Base-by-base conservation (phyloP, 2,113 vertebrate genomes). In the Nycticryphes semicollaris region DNA sequence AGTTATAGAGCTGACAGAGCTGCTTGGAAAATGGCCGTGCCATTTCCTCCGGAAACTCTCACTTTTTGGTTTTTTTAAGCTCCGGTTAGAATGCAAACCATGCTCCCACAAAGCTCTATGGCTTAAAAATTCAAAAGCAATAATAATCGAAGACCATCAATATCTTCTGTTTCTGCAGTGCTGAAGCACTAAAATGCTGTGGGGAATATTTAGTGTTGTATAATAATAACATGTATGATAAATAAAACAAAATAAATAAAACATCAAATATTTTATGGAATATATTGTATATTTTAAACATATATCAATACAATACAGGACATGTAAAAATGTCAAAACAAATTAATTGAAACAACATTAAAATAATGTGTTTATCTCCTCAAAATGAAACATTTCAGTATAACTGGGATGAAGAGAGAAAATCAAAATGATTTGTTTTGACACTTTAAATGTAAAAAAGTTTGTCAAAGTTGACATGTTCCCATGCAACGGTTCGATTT, bases 331-430 rank as follows among this genome's bases (percentile, higher is more conserved):
- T 80, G 93, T 93, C 96, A 94, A 92, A 96, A 89, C 87, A 94
- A 91, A 91, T 93, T 95, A 96, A 94, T 89, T 88, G 88, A 95
- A 97, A 96, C 87, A 96, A 91, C 59, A 51, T 25, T 54, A 91
- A 95, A 88, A 75, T 56, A 90, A 84, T 66, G 24, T 91, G 78
- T 83, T 96, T 94, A 73, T 70, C 59, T 94, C 68, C 90, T 75
- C 35, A 14, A 77, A 93, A 93, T 35, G 70, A 94, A 96, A 70
- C 70, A 59, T 79, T 88, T 73, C 80, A 9, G 14, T 21, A 10
- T n/a, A 75, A 79, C 74, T 66, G 74, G 87, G 93, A 81, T 28
- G 64, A 91, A 83, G 67, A 87, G 86, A 68, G 57, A 90, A 94
- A 70, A 92, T 93, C 94, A 62, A 82, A 85, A 75, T 70, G 50